phyloP scores from a whole-genome alignment of 2,797 vertebrate genomes.

The Agapornis canus region DNA sequence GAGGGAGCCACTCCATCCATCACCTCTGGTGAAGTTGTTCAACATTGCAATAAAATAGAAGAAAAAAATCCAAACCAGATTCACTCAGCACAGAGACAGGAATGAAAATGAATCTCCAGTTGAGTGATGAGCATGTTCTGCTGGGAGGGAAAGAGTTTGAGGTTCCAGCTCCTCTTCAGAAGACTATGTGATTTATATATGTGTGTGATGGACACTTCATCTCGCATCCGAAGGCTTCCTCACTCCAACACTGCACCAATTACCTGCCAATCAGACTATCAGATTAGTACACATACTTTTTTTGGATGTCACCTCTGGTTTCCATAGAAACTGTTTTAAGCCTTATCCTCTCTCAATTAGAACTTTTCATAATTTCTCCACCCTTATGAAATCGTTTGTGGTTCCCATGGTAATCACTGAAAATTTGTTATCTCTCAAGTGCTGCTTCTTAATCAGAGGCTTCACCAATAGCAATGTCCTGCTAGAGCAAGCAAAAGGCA shows the following conservation, averaged over 20 bases:
- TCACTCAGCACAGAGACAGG: background rate
- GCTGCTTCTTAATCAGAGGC: constrained; percentile 28
- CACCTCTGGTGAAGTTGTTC: background rate
- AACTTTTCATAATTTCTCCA: constrained; percentile 69
- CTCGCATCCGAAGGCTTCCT: background rate
- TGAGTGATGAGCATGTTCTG: background rate
- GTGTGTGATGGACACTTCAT: background rate
- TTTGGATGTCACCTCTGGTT: constrained; percentile 70
- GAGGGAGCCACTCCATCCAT: background rate
- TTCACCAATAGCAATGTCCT: constrained; percentile 30
- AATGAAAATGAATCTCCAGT: background rate
- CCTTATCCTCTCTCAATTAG: constrained; percentile 63
- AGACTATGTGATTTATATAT: background rate
- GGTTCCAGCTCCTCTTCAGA: background rate
- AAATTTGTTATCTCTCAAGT: constrained; percentile 45
- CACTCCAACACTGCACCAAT: constrained; percentile 33
- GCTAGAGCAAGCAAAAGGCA: background rate
- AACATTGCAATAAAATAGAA: background rate
- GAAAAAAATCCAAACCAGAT: background rate
- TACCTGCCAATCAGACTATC: constrained; percentile 53
- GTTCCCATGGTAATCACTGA: constrained; percentile 71
- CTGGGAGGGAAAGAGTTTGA: background rate
- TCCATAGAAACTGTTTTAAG: constrained; percentile 71
- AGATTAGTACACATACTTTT: constrained; percentile 45
- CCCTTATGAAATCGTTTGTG: constrained; percentile 60